These are phyloP conservation scores for Orycteropus afer DNA, from an alignment of 2,113 vertebrate genomes.

Conservation along the genomic window DNA sequence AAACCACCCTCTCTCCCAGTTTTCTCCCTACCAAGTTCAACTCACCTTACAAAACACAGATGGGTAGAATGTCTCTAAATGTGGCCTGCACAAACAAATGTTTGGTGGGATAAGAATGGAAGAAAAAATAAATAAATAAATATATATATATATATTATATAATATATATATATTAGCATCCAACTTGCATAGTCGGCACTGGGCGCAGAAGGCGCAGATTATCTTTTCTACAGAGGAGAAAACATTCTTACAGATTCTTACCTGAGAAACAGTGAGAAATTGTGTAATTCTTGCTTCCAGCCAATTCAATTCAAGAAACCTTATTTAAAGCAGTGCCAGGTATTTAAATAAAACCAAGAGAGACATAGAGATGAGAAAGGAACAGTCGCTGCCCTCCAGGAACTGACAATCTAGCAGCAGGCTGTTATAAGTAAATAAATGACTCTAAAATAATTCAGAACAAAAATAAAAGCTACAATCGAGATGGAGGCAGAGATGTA, in stretches of 20 bases:
- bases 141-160: too few relatives aligned
- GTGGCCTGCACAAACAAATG: not conserved
- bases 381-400: not conserved
- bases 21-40: not conserved
- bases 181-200: not conserved
- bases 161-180: not conserved
- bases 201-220: slow-evolving; percentile 21
- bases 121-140: not conserved
- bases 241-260: not conserved
- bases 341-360: not conserved
- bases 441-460: not conserved
- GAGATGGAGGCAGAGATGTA: not conserved
- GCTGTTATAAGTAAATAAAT: not conserved
- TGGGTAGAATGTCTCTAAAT: not conserved
- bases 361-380: slow-evolving; percentile 35
- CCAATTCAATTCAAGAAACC: not conserved
- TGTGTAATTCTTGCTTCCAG: not conserved
- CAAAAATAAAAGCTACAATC: not conserved
- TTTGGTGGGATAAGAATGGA: not conserved
- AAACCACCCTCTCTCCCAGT: not conserved
- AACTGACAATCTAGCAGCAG: not conserved
- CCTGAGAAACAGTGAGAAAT: not conserved
- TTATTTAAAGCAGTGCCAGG: not conserved
- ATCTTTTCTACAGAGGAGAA: not conserved
- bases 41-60: not conserved